Conservation (phyloP, 2,113 vertebrate genomes). For the Vidua macroura region DNA sequence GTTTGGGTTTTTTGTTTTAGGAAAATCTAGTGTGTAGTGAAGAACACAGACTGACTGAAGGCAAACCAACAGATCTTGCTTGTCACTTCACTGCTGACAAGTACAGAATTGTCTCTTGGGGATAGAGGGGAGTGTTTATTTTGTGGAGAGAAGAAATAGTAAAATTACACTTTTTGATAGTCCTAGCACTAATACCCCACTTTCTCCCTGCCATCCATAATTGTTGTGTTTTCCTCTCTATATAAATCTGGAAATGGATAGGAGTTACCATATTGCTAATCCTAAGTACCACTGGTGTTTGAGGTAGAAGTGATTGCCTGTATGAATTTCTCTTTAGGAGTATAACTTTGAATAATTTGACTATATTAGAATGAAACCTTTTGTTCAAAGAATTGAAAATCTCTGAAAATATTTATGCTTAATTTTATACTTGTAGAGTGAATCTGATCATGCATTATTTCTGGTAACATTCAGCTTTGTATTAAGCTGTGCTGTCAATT, state of each 20-base stretch:
- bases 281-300: neutral
- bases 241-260: neutral
- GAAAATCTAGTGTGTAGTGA: neutral
- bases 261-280: neutral
- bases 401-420: neutral
- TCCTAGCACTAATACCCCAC: neutral
- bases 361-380: neutral
- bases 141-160: neutral
- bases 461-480: neutral
- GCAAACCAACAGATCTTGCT: neutral
- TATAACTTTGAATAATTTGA: neutral
- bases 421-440: neutral
- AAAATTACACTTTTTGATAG: neutral
- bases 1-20: neutral
- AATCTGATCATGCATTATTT: neutral
- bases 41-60: neutral
- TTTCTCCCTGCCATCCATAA: neutral
- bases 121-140: neutral
- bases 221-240: neutral
- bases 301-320: neutral
- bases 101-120: neutral
- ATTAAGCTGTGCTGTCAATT: neutral
- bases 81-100: neutral
- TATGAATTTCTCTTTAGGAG: neutral
- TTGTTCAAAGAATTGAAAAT: neutral